Percentiles rank a stretch among this genome's conserved stretches.
phyloP scores from a whole-genome alignment of 1,140 invertebrate genomes.

The Ctenoplectra terminalis region DNA sequence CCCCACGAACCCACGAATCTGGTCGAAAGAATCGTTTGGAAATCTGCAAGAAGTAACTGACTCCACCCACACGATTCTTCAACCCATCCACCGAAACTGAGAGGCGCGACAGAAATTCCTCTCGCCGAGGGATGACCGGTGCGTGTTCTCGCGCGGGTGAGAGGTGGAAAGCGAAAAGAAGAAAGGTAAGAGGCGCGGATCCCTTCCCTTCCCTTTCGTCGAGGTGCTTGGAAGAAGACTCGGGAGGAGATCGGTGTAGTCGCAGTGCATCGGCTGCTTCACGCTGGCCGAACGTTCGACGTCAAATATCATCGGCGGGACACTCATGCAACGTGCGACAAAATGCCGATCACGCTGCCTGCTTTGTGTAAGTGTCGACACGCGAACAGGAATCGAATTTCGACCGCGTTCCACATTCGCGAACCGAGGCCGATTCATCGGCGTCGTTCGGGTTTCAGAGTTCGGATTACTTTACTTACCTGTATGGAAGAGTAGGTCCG shows the following conservation, averaged over 20 bases:
- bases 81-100: too few relatives aligned
- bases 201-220: slow-evolving; percentile 76
- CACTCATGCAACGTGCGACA: slow-evolving; percentile 72
- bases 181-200: slow-evolving; percentile 78
- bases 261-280: slow-evolving; percentile 77
- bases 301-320: slow-evolving; percentile 53
- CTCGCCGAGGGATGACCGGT: slow-evolving; percentile 55
- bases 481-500: neutral
- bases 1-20: too few relatives aligned
- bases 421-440: neutral
- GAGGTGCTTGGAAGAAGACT: slow-evolving; percentile 64
- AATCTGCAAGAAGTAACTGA: too few relatives aligned
- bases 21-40: too few relatives aligned
- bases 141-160: slow-evolving; percentile 56
- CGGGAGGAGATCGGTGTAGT: slow-evolving; percentile 52
- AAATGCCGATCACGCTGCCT: slow-evolving; percentile 75
- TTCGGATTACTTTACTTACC: neutral
- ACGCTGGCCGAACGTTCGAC: slow-evolving; percentile 71
- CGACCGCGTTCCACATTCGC: neutral
- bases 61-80: too few relatives aligned
- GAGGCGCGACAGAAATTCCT: slow-evolving; percentile 41
- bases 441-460: neutral
- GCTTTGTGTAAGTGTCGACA: slow-evolving; percentile 73
- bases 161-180: slow-evolving; percentile 72
- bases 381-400: slow-evolving; percentile 16